phyloP scores from a whole-genome alignment of 2,888 invertebrate species.

The Gymnoscelis rufifasciata region DNA sequence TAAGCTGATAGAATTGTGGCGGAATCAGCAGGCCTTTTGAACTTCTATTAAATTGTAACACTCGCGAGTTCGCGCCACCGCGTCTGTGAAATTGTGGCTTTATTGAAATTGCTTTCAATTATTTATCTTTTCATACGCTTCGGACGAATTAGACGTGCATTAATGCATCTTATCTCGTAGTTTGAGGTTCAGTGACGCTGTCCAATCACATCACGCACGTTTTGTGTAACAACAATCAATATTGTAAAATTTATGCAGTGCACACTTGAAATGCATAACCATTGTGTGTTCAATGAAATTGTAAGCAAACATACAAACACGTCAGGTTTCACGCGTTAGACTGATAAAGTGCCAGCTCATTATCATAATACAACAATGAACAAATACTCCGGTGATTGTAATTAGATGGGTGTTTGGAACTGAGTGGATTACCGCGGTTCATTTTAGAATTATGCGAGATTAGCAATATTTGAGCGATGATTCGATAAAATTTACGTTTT shows the following conservation, averaged over 20 bases:
- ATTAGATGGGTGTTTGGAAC: conserved; percentile 9
- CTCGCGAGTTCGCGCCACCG: conserved; percentile 72
- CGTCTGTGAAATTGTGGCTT: conserved; percentile 74
- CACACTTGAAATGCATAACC: conserved; percentile 18
- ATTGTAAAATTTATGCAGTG: conserved; percentile 9
- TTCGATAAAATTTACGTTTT: too few species aligned
- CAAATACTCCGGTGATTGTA: conserved; percentile 8
- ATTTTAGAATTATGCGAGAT: neutral
- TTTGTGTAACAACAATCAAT: conserved; percentile 10
- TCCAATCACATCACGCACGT: neutral
- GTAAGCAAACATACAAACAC: conserved; percentile 26
- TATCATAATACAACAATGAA: conserved; percentile 25
- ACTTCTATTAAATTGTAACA: conserved; percentile 78
- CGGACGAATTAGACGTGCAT: conserved; percentile 29
- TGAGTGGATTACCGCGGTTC: neutral
- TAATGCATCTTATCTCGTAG: neutral
- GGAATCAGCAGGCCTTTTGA: conserved; percentile 76
- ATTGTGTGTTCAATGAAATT: conserved; percentile 23
- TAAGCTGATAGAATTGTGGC: conserved; percentile 79
- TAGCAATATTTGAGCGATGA: too few species aligned
- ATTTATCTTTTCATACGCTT: conserved; percentile 50
- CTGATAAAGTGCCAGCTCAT: conserved; percentile 24
- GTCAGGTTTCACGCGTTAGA: conserved; percentile 18
- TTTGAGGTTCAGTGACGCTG: neutral
- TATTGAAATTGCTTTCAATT: conserved; percentile 70